Evolutionary conservation across 1,140 invertebrate genomes (phyloP), one percentile per base, ranked within the genome.

Genomic region (Trichonephila inaurata): DNA sequence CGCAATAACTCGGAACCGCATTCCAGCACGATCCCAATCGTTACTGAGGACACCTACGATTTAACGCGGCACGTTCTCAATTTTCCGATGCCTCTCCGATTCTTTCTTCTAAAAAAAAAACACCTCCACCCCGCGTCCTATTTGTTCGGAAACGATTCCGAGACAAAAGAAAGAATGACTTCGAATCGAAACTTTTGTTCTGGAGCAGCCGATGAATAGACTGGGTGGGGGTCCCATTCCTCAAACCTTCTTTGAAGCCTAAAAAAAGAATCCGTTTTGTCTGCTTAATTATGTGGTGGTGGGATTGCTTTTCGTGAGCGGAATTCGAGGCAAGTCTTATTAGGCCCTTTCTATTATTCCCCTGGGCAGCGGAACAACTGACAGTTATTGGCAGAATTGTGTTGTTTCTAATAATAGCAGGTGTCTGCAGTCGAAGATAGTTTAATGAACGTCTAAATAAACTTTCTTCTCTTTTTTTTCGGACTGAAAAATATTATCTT

Each of bases 281-380:
- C 82, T 58, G 44, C 82, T n/a, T 83, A 83, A 83, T 83, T 83
- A 83, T 51, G 51, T n/a, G 82, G 51, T 21, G 24, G 82, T 18
- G 77, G 77, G 44, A 82, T 82, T 40, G 77, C 28, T 82, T 60
- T 58, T 83, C 82, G 82, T 83, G 82, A 83, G 40, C 44, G 82
- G 82, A 83, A 83, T 83, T 14, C 16, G 51, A 83, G 82, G 82
- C 51, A 51, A 21, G 82, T 83, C 82, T 18, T 83, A 77, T 83
- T 14, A 44, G 44, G 44, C 51, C 24, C 3, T 83, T 83, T 83
- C 44, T 28, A 58, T 83, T 83, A n/a, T 83, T 77, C 72, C 0
- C 33, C 1, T 40, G 28, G 72, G 72, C 72, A 77, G 18, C 12
- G 44, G 44, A 40, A 40, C 33, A 40, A 40, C 33, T 2, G 33